Evolutionary conservation across 2,113 vertebrate species (phyloP), one percentile per base, ranked within the genome.

Genomic region (Pygoscelis adeliae): DNA sequence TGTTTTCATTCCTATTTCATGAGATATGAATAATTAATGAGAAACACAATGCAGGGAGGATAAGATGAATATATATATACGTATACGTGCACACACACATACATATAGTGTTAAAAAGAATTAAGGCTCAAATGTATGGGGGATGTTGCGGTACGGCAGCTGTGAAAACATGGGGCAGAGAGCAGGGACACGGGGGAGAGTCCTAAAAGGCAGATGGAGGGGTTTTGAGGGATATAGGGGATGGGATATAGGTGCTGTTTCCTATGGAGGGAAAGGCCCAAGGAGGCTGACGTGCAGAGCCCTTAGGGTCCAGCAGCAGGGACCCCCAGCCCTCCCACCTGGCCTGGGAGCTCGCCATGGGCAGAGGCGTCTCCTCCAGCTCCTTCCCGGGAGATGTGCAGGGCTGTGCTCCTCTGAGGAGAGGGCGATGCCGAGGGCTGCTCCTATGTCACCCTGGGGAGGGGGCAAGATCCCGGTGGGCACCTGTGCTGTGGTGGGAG

Each of bases 1-100:
- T 96, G 89, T 96, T 97, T 97, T 97, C 97, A 97, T 97, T 97
- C 95, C 87, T 93, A 34, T 96, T 97, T 95, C 91, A 97, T 96
- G 97, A 98, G 95, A 93, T 85, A 74, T 86, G 86, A 97, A 98
- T 97, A 97, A 97, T 97, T 96, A 96, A 97, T 96, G 77, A 94
- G 83, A 96, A 97, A 88, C 91, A 96, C 96, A 94, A 86, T 70
- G 93, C 91, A 8, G 78, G 53, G 40, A 93, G 69, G 63, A 62
- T 70, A 74, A 88, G 82, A 95, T 83, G 73, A 82, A 94, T 94
- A 83, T 59, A 80, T 88, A 55, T 62, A 29, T 69, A 30, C 47
- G 58, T 4, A 6, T 44, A 34, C 3, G 12, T 15, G 42, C 50
- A 62, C 47, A 40, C 8, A n/a, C 7, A 26, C 4, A 56, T 34